phyloP scores from a whole-genome alignment of 2,888 invertebrate species.

The Galerucella pusilla region DNA sequence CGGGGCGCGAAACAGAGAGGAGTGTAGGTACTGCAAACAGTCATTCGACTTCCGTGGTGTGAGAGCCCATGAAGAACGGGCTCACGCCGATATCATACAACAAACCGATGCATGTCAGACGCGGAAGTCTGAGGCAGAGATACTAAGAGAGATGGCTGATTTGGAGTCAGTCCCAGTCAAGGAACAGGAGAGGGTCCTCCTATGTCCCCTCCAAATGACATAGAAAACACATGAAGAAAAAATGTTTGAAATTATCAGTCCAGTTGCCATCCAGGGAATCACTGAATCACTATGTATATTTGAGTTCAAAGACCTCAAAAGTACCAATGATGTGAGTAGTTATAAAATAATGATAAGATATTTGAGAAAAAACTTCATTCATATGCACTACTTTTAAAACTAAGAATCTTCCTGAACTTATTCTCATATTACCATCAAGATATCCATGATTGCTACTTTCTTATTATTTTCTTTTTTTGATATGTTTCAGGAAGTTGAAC shows the following conservation, averaged over 20 bases:
- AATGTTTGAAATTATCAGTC: not conserved
- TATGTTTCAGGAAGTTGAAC: not conserved
- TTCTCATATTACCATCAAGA: not conserved
- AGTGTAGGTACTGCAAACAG: too few species aligned
- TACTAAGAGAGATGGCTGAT: too few species aligned
- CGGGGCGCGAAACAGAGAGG: too few species aligned
- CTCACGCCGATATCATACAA: too few species aligned
- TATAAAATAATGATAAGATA: not conserved
- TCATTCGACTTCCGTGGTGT: too few species aligned
- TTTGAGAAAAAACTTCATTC: not conserved
- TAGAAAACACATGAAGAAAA: not conserved
- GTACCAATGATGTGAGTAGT: not conserved
- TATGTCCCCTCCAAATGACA: not conserved
- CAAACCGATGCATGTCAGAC: too few species aligned
- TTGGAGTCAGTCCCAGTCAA: too few species aligned
- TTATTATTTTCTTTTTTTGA: not conserved
- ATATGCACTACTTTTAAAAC: not conserved
- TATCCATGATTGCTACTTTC: not conserved
- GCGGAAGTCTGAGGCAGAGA: too few species aligned
- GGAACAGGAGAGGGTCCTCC: not conserved
- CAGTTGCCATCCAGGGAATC: not conserved
- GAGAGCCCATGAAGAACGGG: too few species aligned
- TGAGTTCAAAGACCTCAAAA: slow-evolving; percentile 2
- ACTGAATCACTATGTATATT: slow-evolving; percentile 1
- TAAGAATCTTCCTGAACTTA: not conserved